phyloP scores from a whole-genome alignment of 2,888 invertebrate species.

The Augochlorella aurata region DNA sequence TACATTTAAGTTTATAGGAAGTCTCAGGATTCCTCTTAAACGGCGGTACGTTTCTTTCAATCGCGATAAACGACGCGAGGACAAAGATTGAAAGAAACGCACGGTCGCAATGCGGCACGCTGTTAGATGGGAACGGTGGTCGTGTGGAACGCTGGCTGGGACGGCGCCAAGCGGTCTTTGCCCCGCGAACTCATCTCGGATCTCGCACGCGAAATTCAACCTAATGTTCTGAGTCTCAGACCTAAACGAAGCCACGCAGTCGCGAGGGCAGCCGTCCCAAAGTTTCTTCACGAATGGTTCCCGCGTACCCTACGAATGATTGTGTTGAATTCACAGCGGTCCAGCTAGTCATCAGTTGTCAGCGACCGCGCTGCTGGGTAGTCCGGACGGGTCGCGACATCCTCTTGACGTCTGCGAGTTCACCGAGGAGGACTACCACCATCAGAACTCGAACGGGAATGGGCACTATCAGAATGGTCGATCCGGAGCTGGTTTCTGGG shows the following conservation, averaged over 20 bases:
- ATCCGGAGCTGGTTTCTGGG: constrained; percentile 85
- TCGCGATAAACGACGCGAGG: neutral
- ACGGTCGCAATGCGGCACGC: constrained; percentile 31
- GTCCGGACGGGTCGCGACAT: constrained; percentile 91
- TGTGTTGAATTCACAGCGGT: constrained; percentile 83
- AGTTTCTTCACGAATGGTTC: neutral
- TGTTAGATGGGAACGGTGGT: constrained; percentile 3
- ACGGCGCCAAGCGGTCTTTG: constrained; percentile 23
- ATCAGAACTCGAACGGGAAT: constrained; percentile 75
- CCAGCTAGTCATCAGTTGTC: constrained; percentile 92
- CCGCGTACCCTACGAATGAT: neutral
- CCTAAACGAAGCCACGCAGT: neutral
- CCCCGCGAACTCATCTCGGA: constrained; percentile 12
- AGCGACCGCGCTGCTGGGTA: constrained; percentile 91
- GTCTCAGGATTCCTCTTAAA: neutral
- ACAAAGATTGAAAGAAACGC: neutral
- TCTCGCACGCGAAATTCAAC: neutral
- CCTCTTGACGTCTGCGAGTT: constrained; percentile 88
- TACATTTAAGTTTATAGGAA: neutral
- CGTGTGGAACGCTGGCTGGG: constrained; percentile 19
- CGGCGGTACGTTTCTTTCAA: neutral
- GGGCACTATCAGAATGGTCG: constrained; percentile 81
- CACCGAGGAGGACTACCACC: constrained; percentile 84
- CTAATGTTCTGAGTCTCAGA: neutral
- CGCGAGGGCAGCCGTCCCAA: neutral